Evolutionary conservation across 2,113 vertebrate genomes (phyloP).

Genomic region (Lycaon pictus): DNA sequence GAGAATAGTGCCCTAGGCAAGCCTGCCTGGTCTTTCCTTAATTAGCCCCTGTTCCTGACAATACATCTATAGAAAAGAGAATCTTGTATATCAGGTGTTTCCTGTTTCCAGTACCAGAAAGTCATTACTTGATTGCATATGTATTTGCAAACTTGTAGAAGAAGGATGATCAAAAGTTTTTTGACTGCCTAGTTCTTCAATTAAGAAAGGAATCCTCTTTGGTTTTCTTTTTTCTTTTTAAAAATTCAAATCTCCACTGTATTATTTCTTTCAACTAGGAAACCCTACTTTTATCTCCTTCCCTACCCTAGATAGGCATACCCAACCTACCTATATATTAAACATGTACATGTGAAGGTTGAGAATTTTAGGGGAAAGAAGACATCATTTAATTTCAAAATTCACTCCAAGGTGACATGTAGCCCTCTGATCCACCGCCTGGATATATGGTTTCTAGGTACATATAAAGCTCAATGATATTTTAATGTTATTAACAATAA

Average conservation of each 20-base stretch:
- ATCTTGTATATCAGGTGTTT: background rate
- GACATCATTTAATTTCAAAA: conserved; percentile 35
- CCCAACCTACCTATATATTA: background rate
- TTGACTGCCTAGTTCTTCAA: background rate
- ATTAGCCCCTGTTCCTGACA: background rate
- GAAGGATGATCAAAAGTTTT: background rate
- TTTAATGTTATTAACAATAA: background rate
- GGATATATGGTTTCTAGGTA: background rate
- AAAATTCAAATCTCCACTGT: background rate
- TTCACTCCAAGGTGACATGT: background rate
- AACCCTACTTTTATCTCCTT: background rate
- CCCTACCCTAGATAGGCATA: background rate
- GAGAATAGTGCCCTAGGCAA: background rate
- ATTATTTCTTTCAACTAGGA: background rate
- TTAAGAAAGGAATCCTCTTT: background rate
- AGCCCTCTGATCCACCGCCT: background rate
- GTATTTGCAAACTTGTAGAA: background rate
- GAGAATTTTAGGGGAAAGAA: background rate
- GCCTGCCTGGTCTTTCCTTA: background rate
- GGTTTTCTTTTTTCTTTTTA: background rate
- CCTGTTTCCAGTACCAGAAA: background rate
- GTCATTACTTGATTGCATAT: background rate
- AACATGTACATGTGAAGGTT: background rate
- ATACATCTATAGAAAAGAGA: background rate
- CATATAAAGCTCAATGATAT: background rate